A percentile compares a stretch with the other conserved stretches of the same genome.
phyloP scores from a whole-genome alignment of 2,888 invertebrate species.

The Brenthis daphne region DNA sequence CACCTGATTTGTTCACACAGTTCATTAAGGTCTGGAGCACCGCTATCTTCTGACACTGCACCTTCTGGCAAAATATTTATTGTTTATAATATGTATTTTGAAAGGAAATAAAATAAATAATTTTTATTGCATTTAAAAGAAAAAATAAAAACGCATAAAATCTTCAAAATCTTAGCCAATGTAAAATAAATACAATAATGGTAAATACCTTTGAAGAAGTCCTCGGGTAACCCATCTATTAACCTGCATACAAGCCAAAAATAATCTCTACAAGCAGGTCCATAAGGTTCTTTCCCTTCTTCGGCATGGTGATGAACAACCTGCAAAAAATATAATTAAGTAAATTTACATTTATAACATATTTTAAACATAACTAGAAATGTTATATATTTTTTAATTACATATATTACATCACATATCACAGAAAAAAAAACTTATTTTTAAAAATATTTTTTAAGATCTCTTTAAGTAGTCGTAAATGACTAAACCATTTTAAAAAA shows the following conservation, averaged over 20 bases:
- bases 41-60: conserved; percentile 73
- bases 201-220: conserved; percentile 86
- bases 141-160: too few relatives aligned
- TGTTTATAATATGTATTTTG: background rate
- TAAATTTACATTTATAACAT: background rate
- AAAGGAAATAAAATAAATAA: background rate
- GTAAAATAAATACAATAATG: too few relatives aligned
- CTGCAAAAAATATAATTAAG: conserved; percentile 47
- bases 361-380: too few relatives aligned
- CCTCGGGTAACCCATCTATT: conserved; percentile 92
- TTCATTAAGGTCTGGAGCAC: conserved; percentile 84
- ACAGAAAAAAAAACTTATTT: background rate
- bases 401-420: background rate
- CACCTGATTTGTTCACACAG: conserved; percentile 88
- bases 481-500: too few relatives aligned
- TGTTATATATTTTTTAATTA: too few relatives aligned
- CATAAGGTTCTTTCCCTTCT: conserved; percentile 96
- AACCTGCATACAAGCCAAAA: conserved; percentile 95
- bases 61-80: conserved; percentile 51
- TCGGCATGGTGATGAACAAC: conserved; percentile 84
- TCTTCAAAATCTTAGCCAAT: background rate
- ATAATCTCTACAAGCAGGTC: conserved; percentile 96
- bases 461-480: too few relatives aligned
- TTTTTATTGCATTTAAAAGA: background rate
- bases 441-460: too few relatives aligned